phyloP scores from a whole-genome alignment of 1,140 invertebrate species.

The Bombus impatiens region DNA sequence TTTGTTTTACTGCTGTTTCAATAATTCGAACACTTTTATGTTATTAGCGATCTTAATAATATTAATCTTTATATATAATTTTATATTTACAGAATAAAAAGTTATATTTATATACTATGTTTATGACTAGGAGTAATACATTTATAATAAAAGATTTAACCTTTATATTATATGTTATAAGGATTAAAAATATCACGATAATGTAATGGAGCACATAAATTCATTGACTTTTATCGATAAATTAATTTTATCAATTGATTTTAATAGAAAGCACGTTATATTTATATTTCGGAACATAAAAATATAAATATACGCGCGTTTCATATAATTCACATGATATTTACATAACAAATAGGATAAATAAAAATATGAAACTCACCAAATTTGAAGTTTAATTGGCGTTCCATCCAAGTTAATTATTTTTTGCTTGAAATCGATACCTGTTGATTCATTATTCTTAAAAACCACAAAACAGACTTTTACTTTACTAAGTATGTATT shows the following conservation, averaged over 20 bases:
- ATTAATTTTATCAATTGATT: not conserved
- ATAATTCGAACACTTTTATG: too few relatives aligned
- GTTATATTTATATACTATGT: too few relatives aligned
- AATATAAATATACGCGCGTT: not conserved
- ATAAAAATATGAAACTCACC: slow-evolving; percentile 85
- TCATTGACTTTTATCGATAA: not conserved
- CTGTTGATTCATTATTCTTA: slow-evolving; percentile 79
- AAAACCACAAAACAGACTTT: not conserved
- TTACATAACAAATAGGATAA: not conserved
- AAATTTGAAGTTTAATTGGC: slow-evolving; percentile 94
- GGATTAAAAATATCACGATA: not conserved
- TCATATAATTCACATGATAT: not conserved
- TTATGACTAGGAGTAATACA: too few relatives aligned
- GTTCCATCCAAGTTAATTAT: slow-evolving; percentile 93
- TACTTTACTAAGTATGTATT: not conserved
- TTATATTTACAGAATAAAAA: too few relatives aligned
- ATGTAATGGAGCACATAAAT: not conserved
- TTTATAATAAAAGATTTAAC: not conserved
- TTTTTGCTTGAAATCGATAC: slow-evolving; percentile 96
- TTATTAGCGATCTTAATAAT: too few relatives aligned
- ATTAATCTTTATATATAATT: too few relatives aligned
- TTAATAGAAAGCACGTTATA: not conserved
- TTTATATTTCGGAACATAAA: not conserved
- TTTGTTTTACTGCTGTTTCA: too few relatives aligned
- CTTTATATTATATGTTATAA: not conserved